Evolutionary conservation across 2,888 invertebrate genomes (phyloP).

Genomic region (Lordiphosa fenestrarum): DNA sequence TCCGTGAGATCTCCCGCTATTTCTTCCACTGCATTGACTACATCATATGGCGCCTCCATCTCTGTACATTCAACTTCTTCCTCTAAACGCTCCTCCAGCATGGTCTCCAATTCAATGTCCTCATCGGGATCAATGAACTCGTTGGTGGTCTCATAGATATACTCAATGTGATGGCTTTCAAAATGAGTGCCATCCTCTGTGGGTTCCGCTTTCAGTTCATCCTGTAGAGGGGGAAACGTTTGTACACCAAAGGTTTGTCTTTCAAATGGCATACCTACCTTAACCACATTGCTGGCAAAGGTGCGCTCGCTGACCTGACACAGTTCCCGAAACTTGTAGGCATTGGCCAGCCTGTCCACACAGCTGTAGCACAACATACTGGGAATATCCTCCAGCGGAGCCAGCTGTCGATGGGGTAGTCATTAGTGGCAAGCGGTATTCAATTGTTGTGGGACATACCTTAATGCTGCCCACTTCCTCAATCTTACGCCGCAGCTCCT

Average conservation of each 20-base stretch:
- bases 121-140: slow-evolving; percentile 73
- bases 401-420: slow-evolving; percentile 49
- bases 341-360: slow-evolving; percentile 59
- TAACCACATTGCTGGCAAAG: slow-evolving; percentile 68
- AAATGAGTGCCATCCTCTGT: slow-evolving; percentile 47
- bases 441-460: slow-evolving; percentile 33
- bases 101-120: slow-evolving; percentile 62
- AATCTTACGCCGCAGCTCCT: slow-evolving; percentile 69
- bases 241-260: not conserved
- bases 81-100: slow-evolving; percentile 57
- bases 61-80: slow-evolving; percentile 41
- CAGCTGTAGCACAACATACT: slow-evolving; percentile 77
- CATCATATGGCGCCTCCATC: slow-evolving; percentile 17
- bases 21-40: slow-evolving; percentile 17
- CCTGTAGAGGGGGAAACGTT: slow-evolving; percentile 33
- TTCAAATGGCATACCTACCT: slow-evolving; percentile 38
- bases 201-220: slow-evolving; percentile 70
- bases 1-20: slow-evolving; percentile 27
- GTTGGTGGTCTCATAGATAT: slow-evolving; percentile 57
- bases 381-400: slow-evolving; percentile 72
- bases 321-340: slow-evolving; percentile 73
- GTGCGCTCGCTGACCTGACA: slow-evolving; percentile 77
- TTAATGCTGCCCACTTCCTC: slow-evolving; percentile 77
- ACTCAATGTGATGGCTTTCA: slow-evolving; percentile 48
- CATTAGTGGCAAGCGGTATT: too few relatives aligned